These are phyloP conservation scores for Drosophila burlai DNA, from an alignment of 1,140 invertebrate species.

Conservation along the genomic window DNA sequence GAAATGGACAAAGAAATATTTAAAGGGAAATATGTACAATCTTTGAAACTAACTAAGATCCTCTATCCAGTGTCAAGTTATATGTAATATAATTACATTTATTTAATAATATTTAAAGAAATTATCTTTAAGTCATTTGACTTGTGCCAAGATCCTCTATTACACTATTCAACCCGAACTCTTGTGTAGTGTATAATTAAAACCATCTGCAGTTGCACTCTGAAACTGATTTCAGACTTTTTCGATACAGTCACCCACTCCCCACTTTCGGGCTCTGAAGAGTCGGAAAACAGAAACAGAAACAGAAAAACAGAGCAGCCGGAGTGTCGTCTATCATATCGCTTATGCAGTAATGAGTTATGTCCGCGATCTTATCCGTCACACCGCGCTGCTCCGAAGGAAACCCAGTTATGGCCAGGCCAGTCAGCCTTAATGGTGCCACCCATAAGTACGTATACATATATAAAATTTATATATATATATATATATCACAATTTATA, in stretches of 20 bases:
- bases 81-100: too few species aligned
- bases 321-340: conserved; percentile 63
- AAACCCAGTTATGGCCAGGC: conserved; percentile 61
- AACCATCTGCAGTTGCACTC: conserved; percentile 7
- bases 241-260: neutral
- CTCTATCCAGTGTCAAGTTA: too few species aligned
- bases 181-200: conserved; percentile 15
- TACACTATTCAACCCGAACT: too few species aligned
- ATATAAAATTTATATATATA: neutral
- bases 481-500: neutral
- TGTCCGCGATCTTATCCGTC: conserved; percentile 78
- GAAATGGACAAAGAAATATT: neutral
- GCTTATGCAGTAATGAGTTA: conserved; percentile 74
- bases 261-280: neutral
- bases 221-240: conserved; percentile 28
- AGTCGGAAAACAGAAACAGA: conserved; percentile 20
- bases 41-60: too few species aligned
- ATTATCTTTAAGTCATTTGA: too few species aligned
- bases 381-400: conserved; percentile 31
- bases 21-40: too few species aligned
- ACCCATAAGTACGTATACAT: conserved; percentile 1
- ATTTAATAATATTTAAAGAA: too few species aligned
- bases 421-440: conserved; percentile 35
- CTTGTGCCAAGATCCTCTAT: too few species aligned
- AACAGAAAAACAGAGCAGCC: conserved; percentile 13